These are phyloP conservation scores for Pteromalus puparum DNA, from an alignment of 1,140 invertebrate genomes.

Conservation along the genomic window DNA sequence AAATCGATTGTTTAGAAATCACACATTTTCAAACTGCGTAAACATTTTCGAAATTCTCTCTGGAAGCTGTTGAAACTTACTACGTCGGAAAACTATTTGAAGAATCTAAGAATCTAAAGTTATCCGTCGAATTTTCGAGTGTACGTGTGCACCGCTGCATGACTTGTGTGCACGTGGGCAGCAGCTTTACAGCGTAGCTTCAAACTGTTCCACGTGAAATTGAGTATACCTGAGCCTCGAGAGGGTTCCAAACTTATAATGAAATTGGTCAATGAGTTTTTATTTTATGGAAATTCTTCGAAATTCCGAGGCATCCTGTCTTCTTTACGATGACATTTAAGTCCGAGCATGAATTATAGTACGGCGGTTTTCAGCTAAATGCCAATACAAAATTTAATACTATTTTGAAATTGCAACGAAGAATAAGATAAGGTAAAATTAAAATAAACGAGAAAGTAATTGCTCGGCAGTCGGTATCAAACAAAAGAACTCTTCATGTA, in stretches of 20 bases:
- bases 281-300: slow-evolving; percentile 16
- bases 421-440: no score
- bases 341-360: no score
- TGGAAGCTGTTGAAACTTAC: background rate
- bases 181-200: background rate
- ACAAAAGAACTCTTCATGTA: no score
- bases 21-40: background rate
- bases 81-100: background rate
- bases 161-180: background rate
- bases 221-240: slow-evolving; percentile 9
- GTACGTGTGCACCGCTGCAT: background rate
- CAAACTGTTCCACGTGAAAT: slow-evolving; percentile 15
- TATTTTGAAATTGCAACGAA: no score
- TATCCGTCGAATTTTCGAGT: background rate
- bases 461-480: no score
- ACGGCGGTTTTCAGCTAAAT: no score
- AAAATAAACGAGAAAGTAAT: no score
- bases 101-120: background rate
- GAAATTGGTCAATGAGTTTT: slow-evolving; percentile 26
- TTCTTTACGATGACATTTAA: no score
- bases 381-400: no score
- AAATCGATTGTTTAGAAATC: background rate
- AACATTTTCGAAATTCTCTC: background rate
- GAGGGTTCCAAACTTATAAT: slow-evolving; percentile 34
- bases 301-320: background rate